Base-by-base conservation (phyloP, 2,888 invertebrate species). In the Clepsis dumicolana region DNA sequence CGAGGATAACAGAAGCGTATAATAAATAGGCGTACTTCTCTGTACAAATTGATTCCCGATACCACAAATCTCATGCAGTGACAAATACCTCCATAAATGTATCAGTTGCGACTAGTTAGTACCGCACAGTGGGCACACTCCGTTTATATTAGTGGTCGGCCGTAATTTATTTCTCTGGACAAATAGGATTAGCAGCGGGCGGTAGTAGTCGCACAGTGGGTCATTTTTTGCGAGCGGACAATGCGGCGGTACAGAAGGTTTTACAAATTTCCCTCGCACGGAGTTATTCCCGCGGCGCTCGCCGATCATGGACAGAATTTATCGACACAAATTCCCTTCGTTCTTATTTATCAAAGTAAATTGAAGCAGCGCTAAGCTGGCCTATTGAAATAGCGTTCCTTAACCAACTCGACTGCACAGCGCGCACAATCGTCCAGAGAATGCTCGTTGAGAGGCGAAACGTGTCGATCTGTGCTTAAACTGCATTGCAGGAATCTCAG, bases 181-280 rank as follows among this genome's bases (percentile, higher is more conserved):
- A 91, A 91, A 92, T 91, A 88, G 90, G 90, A 90, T 92, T 91
- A 92, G 83, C 90, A 80, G 84, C 89, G 84, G 88, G 88, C 75
- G 83, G 80, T 62, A 18, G 61, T 62, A 41, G 64, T 54, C 71
- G 81, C 83, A 80, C 83, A 80, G 83, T 86, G 83, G 85, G 83
- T 84, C 86, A 87, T 90, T 90, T 91, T 89, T 89, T 87, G 80
- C 82, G 57, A 70, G 80, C 82, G 62, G 63, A 71, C 65, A 66
- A 81, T 80, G 77, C 79, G 75, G 59, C 68, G 70, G 56, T 18
- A 68, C 57, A 56, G 67, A 74, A 75, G 77, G 72, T 67, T 52
- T 59, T 18, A 52, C 63, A 61, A 61, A 66, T 61, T 61, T 61
- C 66, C 62, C 60, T 61, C 57, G 29, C 35, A 59, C 44, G 48